A percentile compares a stretch with the other conserved stretches of the same genome.
These are phyloP conservation scores for Stenodema calcarata DNA, from an alignment of 2,888 invertebrate species.

Conservation along the genomic window DNA sequence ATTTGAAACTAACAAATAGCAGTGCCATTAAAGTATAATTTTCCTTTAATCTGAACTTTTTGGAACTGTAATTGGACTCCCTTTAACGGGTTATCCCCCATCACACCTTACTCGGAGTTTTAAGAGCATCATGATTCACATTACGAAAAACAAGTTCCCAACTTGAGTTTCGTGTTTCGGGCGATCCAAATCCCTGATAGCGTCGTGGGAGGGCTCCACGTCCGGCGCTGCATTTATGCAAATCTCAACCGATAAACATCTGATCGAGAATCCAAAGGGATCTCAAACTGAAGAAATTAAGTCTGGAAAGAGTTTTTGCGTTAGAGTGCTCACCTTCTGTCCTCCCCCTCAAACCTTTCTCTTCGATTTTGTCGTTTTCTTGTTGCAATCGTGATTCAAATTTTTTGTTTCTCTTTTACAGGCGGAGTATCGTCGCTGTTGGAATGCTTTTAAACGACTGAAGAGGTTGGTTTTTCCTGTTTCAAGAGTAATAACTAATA, in stretches of 20 bases:
- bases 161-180: background rate
- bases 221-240: slow-evolving; percentile 7
- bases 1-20: too few species aligned
- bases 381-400: background rate
- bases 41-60: background rate
- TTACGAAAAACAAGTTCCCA: background rate
- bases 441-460: background rate
- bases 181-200: background rate
- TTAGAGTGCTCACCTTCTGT: background rate
- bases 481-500: too few species aligned
- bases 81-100: too few species aligned
- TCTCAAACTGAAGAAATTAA: background rate
- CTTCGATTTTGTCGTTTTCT: background rate
- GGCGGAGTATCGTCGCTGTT: background rate
- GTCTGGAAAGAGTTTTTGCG: background rate
- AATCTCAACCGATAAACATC: background rate
- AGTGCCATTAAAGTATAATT: too few species aligned
- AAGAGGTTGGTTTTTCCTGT: background rate
- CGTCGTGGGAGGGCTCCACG: slow-evolving; percentile 12
- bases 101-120: background rate
- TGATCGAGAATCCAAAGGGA: background rate
- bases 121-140: background rate
- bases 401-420: background rate
- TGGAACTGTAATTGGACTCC: background rate
- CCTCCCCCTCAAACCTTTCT: background rate